Conservation (phyloP, 2,888 invertebrate species). For the Protophormia terraenovae region DNA sequence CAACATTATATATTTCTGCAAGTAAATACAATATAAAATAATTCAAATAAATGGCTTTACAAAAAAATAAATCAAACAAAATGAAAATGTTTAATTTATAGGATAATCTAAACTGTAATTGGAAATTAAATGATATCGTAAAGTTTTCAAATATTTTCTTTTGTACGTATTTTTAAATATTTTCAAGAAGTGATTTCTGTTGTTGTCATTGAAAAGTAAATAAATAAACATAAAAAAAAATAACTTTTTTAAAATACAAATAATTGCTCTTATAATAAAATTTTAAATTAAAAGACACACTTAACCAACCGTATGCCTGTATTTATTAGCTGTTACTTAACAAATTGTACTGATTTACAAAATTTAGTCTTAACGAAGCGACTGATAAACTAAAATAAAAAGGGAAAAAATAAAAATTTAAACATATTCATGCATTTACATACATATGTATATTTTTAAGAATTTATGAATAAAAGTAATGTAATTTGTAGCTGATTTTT, state of each 20-base stretch:
- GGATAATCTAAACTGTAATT: neutral
- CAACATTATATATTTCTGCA: too few relatives aligned
- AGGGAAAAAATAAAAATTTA: neutral
- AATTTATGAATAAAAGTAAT: slow-evolving; percentile 30
- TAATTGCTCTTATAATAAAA: slow-evolving; percentile 23
- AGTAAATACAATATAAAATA: neutral
- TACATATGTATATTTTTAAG: neutral
- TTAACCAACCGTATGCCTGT: neutral
- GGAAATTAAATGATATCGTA: neutral
- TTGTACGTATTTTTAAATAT: neutral
- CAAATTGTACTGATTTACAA: neutral
- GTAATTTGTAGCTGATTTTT: slow-evolving; percentile 31
- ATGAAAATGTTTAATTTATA: neutral
- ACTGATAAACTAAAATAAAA: neutral
- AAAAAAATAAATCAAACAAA: neutral
- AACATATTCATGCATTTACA: neutral
- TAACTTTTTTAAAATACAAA: neutral
- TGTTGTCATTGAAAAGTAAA: neutral
- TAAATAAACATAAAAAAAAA: neutral
- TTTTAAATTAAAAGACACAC: slow-evolving; percentile 22
- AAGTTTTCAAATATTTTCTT: neutral
- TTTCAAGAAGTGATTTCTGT: neutral
- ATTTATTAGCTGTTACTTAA: neutral
- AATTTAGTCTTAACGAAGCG: slow-evolving; percentile 1
- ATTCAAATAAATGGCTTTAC: neutral